A percentile compares a stretch with the other conserved stretches of the same genome.
These are phyloP conservation scores for Sitophilus oryzae DNA, from an alignment of 1,140 invertebrate species.

Conservation along the genomic window DNA sequence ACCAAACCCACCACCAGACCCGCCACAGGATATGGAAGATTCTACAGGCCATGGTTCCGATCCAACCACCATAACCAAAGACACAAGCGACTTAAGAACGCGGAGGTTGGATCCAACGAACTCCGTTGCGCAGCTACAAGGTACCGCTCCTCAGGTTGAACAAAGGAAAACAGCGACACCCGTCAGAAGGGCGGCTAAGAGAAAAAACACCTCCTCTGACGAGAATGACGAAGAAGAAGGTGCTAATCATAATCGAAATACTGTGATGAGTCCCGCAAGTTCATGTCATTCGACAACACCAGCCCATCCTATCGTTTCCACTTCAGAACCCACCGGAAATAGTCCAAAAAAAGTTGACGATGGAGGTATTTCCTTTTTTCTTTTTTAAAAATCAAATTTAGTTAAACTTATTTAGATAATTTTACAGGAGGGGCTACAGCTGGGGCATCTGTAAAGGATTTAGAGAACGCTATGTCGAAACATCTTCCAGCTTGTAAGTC, in stretches of 20 bases:
- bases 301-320: constrained; percentile 41
- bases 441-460: constrained; percentile 75
- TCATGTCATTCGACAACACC: constrained; percentile 48
- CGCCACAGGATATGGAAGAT: constrained; percentile 50
- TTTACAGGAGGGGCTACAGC: constrained; percentile 14
- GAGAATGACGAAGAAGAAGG: constrained; percentile 53
- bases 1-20: constrained; percentile 50
- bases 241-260: constrained; percentile 41
- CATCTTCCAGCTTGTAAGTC: constrained; percentile 72
- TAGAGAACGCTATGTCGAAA: constrained; percentile 95
- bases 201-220: constrained; percentile 54
- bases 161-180: constrained; percentile 35
- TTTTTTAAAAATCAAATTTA: not conserved
- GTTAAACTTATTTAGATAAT: not conserved
- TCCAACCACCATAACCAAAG: constrained; percentile 46
- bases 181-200: constrained; percentile 46
- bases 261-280: constrained; percentile 56
- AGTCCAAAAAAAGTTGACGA: constrained; percentile 47
- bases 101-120: constrained; percentile 47
- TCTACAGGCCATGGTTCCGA: constrained; percentile 34
- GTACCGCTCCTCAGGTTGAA: constrained; percentile 21
- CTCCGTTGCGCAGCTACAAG: constrained; percentile 46
- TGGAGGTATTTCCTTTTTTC: constrained; percentile 14
- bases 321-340: constrained; percentile 39
- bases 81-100: constrained; percentile 50